Conservation (phyloP, 2,797 vertebrate species). For the Gadopsis bispinosus region DNA sequence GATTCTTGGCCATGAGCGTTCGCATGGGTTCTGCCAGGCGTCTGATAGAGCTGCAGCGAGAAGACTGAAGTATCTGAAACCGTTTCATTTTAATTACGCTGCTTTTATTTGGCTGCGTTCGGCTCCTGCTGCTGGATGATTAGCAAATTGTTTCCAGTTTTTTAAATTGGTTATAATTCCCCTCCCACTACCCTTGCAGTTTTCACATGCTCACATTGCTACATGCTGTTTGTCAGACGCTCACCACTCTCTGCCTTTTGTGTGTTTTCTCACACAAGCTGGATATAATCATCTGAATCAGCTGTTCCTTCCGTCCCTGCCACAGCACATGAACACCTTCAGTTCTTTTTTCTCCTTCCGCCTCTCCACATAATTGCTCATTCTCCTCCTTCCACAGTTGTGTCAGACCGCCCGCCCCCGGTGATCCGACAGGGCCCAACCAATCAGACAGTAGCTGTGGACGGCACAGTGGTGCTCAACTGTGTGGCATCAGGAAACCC, state of each 20-base stretch:
- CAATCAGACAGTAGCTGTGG: constrained; percentile 97
- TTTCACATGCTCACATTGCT: constrained; percentile 58
- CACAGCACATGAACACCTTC: constrained; percentile 47
- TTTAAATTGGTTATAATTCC: constrained; percentile 85
- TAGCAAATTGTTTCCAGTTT: constrained; percentile 93
- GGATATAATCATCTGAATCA: constrained; percentile 52
- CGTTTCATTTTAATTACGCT: constrained; percentile 87
- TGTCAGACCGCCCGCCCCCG: constrained; percentile 96
- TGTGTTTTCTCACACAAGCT: constrained; percentile 48
- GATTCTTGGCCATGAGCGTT: constrained; percentile 48
- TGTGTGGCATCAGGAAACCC: constrained; percentile 92
- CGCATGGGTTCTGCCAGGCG: constrained; percentile 51
- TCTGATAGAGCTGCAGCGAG: constrained; percentile 56
- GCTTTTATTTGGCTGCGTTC: constrained; percentile 87
- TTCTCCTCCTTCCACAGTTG: constrained; percentile 80
- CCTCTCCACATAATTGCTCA: constrained; percentile 35
- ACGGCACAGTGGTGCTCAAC: constrained; percentile 91
- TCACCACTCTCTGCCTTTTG: constrained; percentile 47
- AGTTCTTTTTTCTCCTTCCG: constrained; percentile 31
- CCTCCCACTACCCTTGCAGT: constrained; percentile 61
- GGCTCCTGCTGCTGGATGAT: constrained; percentile 89
- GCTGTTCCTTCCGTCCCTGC: constrained; percentile 11
- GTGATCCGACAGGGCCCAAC: constrained; percentile 95
- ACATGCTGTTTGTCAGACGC: constrained; percentile 54
- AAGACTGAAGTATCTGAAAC: constrained; percentile 62